Evolutionary conservation across 2,888 invertebrate species (phyloP).

Genomic region (Nudaria mundana): DNA sequence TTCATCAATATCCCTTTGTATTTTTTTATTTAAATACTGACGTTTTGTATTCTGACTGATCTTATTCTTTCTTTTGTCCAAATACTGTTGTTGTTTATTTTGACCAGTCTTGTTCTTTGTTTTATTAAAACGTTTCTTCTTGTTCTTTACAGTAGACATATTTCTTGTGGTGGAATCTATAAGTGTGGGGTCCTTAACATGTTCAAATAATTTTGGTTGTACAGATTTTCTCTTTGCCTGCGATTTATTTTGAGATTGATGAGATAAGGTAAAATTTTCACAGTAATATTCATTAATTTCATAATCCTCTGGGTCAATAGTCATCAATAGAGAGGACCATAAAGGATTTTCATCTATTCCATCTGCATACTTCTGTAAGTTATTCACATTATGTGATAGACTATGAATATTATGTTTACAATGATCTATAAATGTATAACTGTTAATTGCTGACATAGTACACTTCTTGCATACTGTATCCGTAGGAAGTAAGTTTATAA

Average conservation of each 20-base stretch:
- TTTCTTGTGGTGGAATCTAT: too few relatives aligned
- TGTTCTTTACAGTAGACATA: too few relatives aligned
- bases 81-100: too few relatives aligned
- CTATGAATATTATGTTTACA: conserved; percentile 29
- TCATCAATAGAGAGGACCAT: conserved; percentile 19
- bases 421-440: conserved; percentile 35
- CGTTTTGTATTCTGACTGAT: too few relatives aligned
- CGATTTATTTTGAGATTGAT: too few relatives aligned
- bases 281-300: conserved; percentile 18
- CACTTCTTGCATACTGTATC: conserved; percentile 32
- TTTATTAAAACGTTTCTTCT: too few relatives aligned
- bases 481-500: conserved; percentile 12
- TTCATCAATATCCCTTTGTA: conserved; percentile 12
- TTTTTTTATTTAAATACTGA: conserved; percentile 8
- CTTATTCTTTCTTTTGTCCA: too few relatives aligned
- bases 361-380: conserved; percentile 11
- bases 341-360: background rate
- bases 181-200: too few relatives aligned
- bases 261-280: too few relatives aligned
- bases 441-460: conserved; percentile 17
- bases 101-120: too few relatives aligned
- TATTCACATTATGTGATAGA: conserved; percentile 12
- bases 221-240: conserved; percentile 6
- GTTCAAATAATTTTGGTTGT: too few relatives aligned
- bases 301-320: conserved; percentile 6